These are phyloP conservation scores for Idaea biselata DNA, from an alignment of 2,888 invertebrate genomes.

Conservation along the genomic window DNA sequence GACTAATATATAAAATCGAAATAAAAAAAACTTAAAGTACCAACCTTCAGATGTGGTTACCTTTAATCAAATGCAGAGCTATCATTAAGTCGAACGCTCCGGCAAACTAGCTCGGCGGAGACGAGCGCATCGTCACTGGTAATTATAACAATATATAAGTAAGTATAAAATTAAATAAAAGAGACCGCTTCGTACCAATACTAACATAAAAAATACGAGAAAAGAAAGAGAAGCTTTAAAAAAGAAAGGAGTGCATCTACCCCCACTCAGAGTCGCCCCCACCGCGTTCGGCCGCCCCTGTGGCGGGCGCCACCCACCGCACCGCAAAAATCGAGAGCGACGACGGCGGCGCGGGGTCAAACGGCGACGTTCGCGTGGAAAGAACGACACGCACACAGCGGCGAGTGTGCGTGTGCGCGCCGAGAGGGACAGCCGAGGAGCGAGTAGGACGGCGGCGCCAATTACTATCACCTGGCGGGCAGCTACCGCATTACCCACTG, in stretches of 20 bases:
- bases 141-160: constrained; percentile 78
- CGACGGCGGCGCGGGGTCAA: constrained; percentile 79
- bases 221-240: constrained; percentile 81
- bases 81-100: constrained; percentile 72
- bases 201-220: constrained; percentile 78
- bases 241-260: constrained; percentile 79
- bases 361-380: constrained; percentile 80
- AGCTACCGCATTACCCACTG: constrained; percentile 83
- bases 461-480: constrained; percentile 83
- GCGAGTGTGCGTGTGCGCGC: constrained; percentile 70
- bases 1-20: constrained; percentile 39
- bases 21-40: constrained; percentile 58
- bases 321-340: constrained; percentile 83
- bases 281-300: constrained; percentile 73
- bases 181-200: constrained; percentile 76
- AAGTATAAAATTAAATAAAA: constrained; percentile 74
- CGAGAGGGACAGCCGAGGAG: constrained; percentile 76
- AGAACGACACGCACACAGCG: constrained; percentile 71
- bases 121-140: constrained; percentile 76
- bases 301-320: constrained; percentile 82
- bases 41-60: constrained; percentile 60
- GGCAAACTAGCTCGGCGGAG: constrained; percentile 69
- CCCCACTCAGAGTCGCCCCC: constrained; percentile 74
- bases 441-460: constrained; percentile 80
- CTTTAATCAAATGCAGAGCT: constrained; percentile 77